These are phyloP conservation scores for Austrofundulus limnaeus DNA, from an alignment of 2,113 vertebrate species.

Conservation along the genomic window DNA sequence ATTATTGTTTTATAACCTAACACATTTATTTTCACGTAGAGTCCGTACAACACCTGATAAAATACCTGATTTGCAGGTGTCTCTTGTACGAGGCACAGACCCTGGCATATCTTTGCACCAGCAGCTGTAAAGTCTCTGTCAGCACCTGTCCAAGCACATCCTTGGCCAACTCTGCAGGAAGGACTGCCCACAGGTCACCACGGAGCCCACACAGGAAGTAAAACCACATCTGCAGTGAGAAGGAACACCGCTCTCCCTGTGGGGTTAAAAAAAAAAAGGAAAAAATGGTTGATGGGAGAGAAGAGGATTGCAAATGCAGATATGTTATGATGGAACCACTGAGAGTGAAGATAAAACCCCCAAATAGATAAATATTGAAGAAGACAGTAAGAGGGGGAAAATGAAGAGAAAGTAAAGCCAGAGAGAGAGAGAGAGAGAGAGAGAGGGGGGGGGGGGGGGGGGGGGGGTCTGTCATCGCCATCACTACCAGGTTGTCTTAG, in stretches of 20 bases:
- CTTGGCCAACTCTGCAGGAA: constrained; percentile 82
- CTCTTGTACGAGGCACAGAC: constrained; percentile 87
- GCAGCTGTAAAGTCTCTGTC: constrained; percentile 83
- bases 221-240: constrained; percentile 98
- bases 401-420: constrained; percentile 42
- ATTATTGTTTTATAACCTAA: neutral
- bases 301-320: constrained; percentile 48
- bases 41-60: neutral
- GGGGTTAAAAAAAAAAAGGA: constrained; percentile 75
- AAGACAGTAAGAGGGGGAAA: constrained; percentile 29
- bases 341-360: constrained; percentile 52
- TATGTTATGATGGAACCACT: constrained; percentile 48
- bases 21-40: neutral
- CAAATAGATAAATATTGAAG: constrained; percentile 58
- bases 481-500: constrained; percentile 66
- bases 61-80: constrained; percentile 91
- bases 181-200: constrained; percentile 88
- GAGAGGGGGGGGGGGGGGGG: too few relatives aligned
- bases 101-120: constrained; percentile 87
- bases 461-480: constrained; percentile 71
- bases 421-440: constrained; percentile 22
- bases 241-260: constrained; percentile 96
- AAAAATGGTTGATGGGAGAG: constrained; percentile 36
- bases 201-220: constrained; percentile 91
- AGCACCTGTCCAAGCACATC: constrained; percentile 86